phyloP scores from a whole-genome alignment of 2,797 vertebrate species.

The Lagorchestes hirsutus region DNA sequence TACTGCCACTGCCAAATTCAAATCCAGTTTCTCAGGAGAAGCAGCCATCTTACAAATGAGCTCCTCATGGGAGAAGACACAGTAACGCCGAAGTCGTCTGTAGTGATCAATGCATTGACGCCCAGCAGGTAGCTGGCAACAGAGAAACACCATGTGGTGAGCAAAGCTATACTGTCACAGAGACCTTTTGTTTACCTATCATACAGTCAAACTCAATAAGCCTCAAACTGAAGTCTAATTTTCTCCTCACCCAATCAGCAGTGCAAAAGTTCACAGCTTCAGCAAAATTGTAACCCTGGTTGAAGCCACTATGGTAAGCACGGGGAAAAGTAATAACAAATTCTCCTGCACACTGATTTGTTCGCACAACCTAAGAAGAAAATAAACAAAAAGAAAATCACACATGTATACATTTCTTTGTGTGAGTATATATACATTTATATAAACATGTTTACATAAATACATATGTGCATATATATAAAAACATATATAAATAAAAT shows the following conservation, averaged over 20 bases:
- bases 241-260: constrained; percentile 92
- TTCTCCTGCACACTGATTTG: constrained; percentile 97
- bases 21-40: constrained; percentile 94
- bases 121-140: constrained; percentile 91
- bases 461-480: no score
- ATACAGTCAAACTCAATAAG: no score
- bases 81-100: constrained; percentile 92
- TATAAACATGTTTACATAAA: no score
- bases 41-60: constrained; percentile 98
- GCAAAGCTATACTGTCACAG: no score
- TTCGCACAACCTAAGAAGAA: constrained; percentile 92
- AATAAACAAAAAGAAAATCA: no score
- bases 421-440: no score
- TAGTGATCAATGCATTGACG: constrained; percentile 97
- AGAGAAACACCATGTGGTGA: background rate
- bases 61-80: constrained; percentile 98
- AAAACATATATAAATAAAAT: no score
- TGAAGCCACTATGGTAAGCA: constrained; percentile 98
- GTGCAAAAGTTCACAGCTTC: constrained; percentile 99
- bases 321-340: constrained; percentile 97
- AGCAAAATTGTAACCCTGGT: constrained; percentile 98
- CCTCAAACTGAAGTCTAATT: background rate
- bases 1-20: constrained; percentile 95
- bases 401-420: no score
- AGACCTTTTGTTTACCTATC: no score